phyloP scores from a whole-genome alignment of 2,113 vertebrate genomes.

The Malurus alboscapulatus region DNA sequence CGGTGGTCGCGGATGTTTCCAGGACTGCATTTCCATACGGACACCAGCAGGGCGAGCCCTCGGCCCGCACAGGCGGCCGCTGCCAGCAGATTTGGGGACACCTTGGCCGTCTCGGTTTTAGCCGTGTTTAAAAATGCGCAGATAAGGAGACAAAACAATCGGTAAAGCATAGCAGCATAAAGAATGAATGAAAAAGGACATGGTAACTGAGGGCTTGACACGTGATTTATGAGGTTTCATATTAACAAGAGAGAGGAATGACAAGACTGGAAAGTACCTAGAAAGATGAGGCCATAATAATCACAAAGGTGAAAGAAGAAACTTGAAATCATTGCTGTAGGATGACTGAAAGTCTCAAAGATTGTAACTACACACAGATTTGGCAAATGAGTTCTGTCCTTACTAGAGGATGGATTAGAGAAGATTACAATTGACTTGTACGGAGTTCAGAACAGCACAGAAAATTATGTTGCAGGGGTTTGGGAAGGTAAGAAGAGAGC shows the following conservation, averaged over 20 bases:
- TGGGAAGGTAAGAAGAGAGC: neutral
- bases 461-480: neutral
- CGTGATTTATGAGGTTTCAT: neutral
- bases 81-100: neutral
- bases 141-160: neutral
- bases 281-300: neutral
- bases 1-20: neutral
- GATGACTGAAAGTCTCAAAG: neutral
- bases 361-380: neutral
- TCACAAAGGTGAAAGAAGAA: neutral
- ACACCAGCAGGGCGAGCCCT: constrained; percentile 48
- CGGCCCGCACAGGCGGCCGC: neutral
- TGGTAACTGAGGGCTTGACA: neutral
- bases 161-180: neutral
- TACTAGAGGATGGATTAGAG: neutral
- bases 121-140: neutral
- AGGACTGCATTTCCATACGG: neutral
- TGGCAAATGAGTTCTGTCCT: neutral
- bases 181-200: neutral
- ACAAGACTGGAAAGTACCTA: neutral
- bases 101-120: neutral
- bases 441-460: neutral
- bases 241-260: neutral
- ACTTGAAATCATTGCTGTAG: neutral
- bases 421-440: neutral